Conservation (phyloP, 2,113 vertebrate species). For the Platysteira castanea region DNA sequence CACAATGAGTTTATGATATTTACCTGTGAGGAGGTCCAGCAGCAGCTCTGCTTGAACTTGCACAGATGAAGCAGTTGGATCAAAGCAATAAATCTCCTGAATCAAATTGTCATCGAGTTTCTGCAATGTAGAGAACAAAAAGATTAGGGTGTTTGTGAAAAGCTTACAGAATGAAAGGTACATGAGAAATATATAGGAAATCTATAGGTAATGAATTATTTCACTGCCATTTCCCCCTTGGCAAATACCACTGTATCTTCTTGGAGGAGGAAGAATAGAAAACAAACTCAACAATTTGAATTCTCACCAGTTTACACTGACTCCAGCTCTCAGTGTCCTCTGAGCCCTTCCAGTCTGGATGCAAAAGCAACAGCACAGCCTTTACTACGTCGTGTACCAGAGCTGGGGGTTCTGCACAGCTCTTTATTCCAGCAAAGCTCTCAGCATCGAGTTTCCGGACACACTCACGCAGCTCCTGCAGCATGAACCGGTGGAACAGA, state of each 20-base stretch:
- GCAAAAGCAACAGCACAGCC: slow-evolving; percentile 66
- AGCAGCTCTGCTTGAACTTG: slow-evolving; percentile 50
- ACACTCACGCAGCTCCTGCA: slow-evolving; percentile 71
- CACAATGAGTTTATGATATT: not conserved
- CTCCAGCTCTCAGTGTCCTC: slow-evolving; percentile 58
- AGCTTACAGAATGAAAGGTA: not conserved
- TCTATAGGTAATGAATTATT: not conserved
- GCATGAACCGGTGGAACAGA: slow-evolving; percentile 74
- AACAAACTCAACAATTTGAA: not conserved
- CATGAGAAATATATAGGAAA: not conserved
- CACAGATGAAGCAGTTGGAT: slow-evolving; percentile 69
- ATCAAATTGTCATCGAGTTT: slow-evolving; percentile 69
- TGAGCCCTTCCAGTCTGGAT: slow-evolving; percentile 60
- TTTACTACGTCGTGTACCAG: slow-evolving; percentile 50
- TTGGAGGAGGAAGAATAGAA: not conserved
- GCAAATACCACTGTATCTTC: not conserved
- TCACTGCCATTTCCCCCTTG: not conserved
- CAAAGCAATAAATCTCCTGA: slow-evolving; percentile 67
- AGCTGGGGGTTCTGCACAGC: not conserved
- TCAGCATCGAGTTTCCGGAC: slow-evolving; percentile 14
- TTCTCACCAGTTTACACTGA: slow-evolving; percentile 68
- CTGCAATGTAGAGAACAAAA: slow-evolving; percentile 59
- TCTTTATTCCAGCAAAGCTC: slow-evolving; percentile 38
- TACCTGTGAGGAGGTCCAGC: slow-evolving; percentile 64
- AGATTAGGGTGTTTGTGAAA: not conserved